Evolutionary conservation across 2,797 vertebrate genomes (phyloP).

Genomic region (Carapus acus): DNA sequence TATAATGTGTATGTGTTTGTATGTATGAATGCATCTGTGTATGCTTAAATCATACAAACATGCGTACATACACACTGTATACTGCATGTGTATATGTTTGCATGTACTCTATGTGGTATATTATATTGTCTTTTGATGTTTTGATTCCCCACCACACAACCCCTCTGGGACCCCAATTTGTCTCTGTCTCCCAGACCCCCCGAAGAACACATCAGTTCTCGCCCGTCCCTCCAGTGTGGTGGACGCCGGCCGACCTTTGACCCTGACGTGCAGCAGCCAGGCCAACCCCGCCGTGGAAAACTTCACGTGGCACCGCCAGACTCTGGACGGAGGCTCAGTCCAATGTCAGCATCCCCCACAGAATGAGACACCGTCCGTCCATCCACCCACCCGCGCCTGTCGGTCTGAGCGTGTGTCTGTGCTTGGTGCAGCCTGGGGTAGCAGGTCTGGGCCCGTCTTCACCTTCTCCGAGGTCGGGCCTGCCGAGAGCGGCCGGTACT

Average conservation of each 20-base stretch:
- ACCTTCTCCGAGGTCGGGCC: conserved; percentile 71
- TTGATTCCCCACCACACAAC: too few species aligned
- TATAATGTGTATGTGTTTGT: too few species aligned
- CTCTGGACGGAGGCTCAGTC: conserved; percentile 54
- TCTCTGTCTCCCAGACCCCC: conserved; percentile 62
- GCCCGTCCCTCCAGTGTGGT: conserved; percentile 75
- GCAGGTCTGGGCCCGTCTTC: conserved; percentile 69
- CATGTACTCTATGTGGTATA: too few species aligned
- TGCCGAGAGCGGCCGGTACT: conserved; percentile 74
- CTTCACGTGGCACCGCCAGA: conserved; percentile 74
- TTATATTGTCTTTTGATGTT: too few species aligned
- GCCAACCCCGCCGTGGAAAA: conserved; percentile 75
- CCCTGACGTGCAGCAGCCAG: conserved; percentile 75
- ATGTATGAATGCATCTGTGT: too few species aligned
- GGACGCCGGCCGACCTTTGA: conserved; percentile 72
- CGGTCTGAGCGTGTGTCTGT: too few species aligned
- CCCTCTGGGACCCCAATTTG: too few species aligned
- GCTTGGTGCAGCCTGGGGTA: conserved; percentile 62
- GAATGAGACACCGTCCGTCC: too few species aligned
- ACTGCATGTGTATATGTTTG: too few species aligned
- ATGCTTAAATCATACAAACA: too few species aligned
- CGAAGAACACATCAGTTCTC: conserved; percentile 74
- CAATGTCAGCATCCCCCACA: conserved; percentile 57
- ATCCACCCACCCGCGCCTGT: too few species aligned
- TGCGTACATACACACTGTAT: too few species aligned